A percentile compares a stretch with the other conserved stretches of the same genome.
Conservation (phyloP, 92 coral and sea anemone genomes). For the Bergia sp. region DNA sequence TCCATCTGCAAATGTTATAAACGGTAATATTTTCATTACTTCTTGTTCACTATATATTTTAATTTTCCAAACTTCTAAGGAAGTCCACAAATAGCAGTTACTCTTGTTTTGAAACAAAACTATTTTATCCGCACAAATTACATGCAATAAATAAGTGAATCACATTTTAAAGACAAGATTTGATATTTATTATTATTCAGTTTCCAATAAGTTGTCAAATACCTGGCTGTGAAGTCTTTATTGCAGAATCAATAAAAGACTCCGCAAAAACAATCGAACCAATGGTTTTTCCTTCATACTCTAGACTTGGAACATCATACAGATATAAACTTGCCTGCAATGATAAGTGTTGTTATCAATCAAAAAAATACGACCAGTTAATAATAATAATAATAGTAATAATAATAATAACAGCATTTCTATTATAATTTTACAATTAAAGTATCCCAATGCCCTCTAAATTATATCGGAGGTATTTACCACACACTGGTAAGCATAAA, state of each 20-base stretch:
- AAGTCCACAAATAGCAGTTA: neutral
- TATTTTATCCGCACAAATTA: too few relatives aligned
- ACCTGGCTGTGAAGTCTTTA: slow-evolving; percentile 67
- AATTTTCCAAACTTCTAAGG: neutral
- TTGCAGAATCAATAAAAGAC: slow-evolving; percentile 78
- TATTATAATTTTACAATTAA: too few relatives aligned
- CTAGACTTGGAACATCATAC: slow-evolving; percentile 86
- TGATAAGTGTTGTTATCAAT: neutral
- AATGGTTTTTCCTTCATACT: slow-evolving; percentile 70
- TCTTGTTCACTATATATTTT: neutral
- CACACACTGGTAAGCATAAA: too few relatives aligned
- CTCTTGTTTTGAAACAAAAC: neutral
- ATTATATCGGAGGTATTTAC: too few relatives aligned
- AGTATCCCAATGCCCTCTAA: too few relatives aligned
- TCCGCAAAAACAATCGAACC: slow-evolving; percentile 90
- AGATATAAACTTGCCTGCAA: slow-evolving; percentile 67
- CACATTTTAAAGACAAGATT: neutral
- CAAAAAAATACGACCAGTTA: neutral
- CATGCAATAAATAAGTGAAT: neutral
- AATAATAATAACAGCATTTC: too few relatives aligned
- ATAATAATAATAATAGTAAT: neutral
- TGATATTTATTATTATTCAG: neutral
- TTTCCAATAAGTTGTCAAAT: neutral
- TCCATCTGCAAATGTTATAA: slow-evolving; percentile 55
- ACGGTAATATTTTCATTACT: neutral